A percentile compares a stretch with the other conserved stretches of the same genome.
phyloP scores from a whole-genome alignment of 1,140 invertebrate species.

The Neuroterus valhalla region DNA sequence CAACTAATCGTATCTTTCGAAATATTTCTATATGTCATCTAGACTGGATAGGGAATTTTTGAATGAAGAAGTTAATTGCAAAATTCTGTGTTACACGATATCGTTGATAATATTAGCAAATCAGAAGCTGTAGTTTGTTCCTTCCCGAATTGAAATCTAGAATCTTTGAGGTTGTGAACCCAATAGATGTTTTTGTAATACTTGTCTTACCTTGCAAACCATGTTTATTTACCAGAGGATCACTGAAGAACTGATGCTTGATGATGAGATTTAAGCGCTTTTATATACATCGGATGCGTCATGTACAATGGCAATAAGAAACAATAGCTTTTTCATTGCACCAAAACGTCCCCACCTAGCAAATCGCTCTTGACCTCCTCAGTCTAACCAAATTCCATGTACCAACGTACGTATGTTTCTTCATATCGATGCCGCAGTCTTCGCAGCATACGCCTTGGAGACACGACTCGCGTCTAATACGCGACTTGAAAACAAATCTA shows the following conservation, averaged over 20 bases:
- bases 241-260: slow-evolving; percentile 68
- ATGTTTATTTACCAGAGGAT: slow-evolving; percentile 66
- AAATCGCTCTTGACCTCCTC: slow-evolving; percentile 58
- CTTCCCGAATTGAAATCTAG: background rate
- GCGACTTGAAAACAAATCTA: slow-evolving; percentile 70
- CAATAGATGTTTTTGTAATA: background rate
- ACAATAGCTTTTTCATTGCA: slow-evolving; percentile 54
- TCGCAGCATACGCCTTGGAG: slow-evolving; percentile 37
- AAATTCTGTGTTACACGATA: too few species aligned
- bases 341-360: slow-evolving; percentile 57
- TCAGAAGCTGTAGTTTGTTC: too few species aligned
- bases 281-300: slow-evolving; percentile 66
- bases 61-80: too few species aligned
- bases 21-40: too few species aligned
- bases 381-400: slow-evolving; percentile 60
- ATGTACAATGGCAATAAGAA: slow-evolving; percentile 43
- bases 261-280: slow-evolving; percentile 68
- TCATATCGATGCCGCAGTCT: slow-evolving; percentile 59
- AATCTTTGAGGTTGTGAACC: background rate
- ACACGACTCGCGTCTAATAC: slow-evolving; percentile 55
- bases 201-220: slow-evolving; percentile 65
- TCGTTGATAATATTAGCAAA: too few species aligned
- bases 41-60: too few species aligned
- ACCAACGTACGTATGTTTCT: slow-evolving; percentile 66
- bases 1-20: too few species aligned